phyloP scores from a whole-genome alignment of 2,888 invertebrate genomes.

The Frankliniella fusca region DNA sequence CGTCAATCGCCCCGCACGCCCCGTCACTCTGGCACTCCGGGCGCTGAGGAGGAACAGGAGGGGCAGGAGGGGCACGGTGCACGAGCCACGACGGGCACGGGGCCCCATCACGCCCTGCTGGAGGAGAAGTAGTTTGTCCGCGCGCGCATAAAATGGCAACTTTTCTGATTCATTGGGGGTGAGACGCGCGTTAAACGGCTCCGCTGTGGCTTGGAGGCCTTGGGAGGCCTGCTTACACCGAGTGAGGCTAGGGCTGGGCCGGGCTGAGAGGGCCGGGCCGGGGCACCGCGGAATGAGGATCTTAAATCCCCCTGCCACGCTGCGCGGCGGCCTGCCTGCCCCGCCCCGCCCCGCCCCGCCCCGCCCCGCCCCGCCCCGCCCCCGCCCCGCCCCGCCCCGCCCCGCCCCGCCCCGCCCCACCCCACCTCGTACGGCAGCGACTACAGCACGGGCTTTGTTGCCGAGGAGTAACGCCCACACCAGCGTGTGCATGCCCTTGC shows the following conservation, averaged over 20 bases:
- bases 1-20: not conserved
- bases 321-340: not conserved
- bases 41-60: no score
- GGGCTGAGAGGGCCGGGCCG: not conserved
- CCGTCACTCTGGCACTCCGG: no score
- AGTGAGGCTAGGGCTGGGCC: no score
- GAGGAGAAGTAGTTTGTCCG: not conserved
- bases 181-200: slow-evolving; percentile 10
- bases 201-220: not conserved
- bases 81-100: no score
- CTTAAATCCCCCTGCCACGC: not conserved
- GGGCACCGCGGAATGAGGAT: not conserved
- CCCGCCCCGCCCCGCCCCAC: not conserved
- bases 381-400: not conserved
- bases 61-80: no score
- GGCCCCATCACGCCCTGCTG: not conserved
- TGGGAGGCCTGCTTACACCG: not conserved
- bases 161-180: slow-evolving; percentile 5
- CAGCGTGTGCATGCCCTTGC: no score
- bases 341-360: not conserved
- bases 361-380: not conserved
- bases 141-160: slow-evolving; percentile 1
- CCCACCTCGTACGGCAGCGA: not conserved
- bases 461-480: no score
- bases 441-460: no score